These are phyloP conservation scores for Notothenia coriiceps DNA, from an alignment of 2,113 vertebrate genomes.

Conservation along the genomic window DNA sequence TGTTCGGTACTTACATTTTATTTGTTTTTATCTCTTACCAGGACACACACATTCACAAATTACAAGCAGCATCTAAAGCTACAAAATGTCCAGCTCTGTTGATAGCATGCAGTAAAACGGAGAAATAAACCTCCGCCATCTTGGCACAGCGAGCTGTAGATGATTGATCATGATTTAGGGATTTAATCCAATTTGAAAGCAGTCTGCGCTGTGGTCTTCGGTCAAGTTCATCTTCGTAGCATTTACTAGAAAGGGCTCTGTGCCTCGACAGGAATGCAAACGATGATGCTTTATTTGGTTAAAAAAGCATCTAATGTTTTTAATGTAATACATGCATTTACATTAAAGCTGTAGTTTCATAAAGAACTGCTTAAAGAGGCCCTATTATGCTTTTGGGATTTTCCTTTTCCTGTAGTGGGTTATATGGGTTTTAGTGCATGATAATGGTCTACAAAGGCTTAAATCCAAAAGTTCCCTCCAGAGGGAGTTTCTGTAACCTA, in stretches of 20 bases:
- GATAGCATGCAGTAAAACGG: constrained; percentile 15
- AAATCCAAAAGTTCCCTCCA: no score
- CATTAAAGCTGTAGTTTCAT: neutral
- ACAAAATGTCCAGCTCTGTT: constrained; percentile 14
- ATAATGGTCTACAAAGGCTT: no score
- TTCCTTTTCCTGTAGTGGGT: no score
- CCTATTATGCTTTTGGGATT: no score
- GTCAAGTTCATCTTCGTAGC: constrained; percentile 50
- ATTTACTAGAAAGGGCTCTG: constrained; percentile 32
- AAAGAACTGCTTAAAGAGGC: neutral
- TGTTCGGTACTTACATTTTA: neutral
- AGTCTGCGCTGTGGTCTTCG: constrained; percentile 33
- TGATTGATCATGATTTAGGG: constrained; percentile 72
- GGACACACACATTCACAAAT: constrained; percentile 32
- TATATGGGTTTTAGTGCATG: no score
- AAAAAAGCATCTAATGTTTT: neutral
- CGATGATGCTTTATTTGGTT: neutral
- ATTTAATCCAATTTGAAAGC: constrained; percentile 70
- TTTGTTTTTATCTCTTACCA: constrained; percentile 19
- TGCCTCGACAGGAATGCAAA: constrained; percentile 4
- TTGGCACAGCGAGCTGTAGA: constrained; percentile 57
- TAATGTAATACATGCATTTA: neutral
- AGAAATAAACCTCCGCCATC: constrained; percentile 45
- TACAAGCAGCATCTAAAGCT: constrained; percentile 7
- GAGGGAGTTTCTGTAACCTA: no score